Conservation (phyloP, 2,888 invertebrate species). For the Drosophila mayaguana region DNA sequence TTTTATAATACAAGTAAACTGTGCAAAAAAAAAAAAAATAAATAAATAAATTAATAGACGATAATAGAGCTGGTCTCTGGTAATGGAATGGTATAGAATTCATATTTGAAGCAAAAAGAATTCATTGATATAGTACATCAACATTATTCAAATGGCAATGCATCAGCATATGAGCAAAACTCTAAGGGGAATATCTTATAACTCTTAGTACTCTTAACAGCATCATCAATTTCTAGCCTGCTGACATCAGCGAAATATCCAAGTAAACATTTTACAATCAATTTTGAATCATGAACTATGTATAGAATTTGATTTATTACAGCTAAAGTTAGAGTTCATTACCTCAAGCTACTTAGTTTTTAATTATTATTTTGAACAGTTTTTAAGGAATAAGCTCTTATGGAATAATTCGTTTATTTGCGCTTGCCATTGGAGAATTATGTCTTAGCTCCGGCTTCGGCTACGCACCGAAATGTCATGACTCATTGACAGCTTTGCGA, state of each 20-base stretch:
- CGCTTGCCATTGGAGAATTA: conserved; percentile 17
- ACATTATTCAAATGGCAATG: neutral
- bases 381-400: conserved; percentile 7
- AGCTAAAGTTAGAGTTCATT: conserved; percentile 5
- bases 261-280: neutral
- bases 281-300: neutral
- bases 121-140: neutral
- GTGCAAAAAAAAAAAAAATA: too few relatives aligned
- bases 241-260: neutral
- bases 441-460: conserved; percentile 50
- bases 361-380: conserved; percentile 5
- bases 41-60: too few relatives aligned
- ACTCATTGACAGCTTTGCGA: conserved; percentile 57
- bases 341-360: neutral
- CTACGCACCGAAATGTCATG: conserved; percentile 55
- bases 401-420: conserved; percentile 24
- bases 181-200: neutral
- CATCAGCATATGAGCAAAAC: neutral
- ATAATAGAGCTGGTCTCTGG: too few relatives aligned
- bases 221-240: neutral
- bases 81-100: too few relatives aligned
- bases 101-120: too few relatives aligned
- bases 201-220: neutral
- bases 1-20: too few relatives aligned
- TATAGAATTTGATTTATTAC: conserved; percentile 4